A percentile compares a stretch with the other conserved stretches of the same genome.
Conservation (phyloP, 2,888 invertebrate genomes). For the Drosophila kanekoi region DNA sequence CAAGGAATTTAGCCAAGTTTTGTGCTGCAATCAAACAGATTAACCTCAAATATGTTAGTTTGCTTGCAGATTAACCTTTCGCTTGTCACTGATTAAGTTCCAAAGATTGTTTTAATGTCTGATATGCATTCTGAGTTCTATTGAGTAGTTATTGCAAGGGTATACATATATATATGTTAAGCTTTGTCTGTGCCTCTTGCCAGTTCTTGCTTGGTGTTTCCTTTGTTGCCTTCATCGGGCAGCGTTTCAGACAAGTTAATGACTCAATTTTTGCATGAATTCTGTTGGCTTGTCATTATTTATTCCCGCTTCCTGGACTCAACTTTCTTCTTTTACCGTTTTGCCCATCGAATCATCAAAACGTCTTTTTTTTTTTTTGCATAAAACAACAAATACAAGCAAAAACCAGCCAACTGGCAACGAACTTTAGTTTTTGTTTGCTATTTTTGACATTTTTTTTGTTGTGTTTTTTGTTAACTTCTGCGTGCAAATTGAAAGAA, state of each 20-base stretch:
- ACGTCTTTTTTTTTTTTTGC: neutral
- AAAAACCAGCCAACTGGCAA: slow-evolving; percentile 32
- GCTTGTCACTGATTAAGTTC: too few relatives aligned
- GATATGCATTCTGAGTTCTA: too few relatives aligned
- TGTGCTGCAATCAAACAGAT: too few relatives aligned
- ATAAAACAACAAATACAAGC: slow-evolving; percentile 14
- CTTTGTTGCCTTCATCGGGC: slow-evolving; percentile 33
- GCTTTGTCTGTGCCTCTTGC: too few relatives aligned
- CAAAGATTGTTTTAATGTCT: too few relatives aligned
- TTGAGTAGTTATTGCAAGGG: neutral
- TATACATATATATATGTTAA: too few relatives aligned
- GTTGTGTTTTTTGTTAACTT: slow-evolving; percentile 33
- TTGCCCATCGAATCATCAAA: slow-evolving; percentile 59
- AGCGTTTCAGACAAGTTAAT: slow-evolving; percentile 56
- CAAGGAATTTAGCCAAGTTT: too few relatives aligned
- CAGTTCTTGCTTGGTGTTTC: slow-evolving; percentile 20
- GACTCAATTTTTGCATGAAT: slow-evolving; percentile 56
- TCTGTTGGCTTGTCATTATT: slow-evolving; percentile 45
- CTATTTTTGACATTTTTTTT: slow-evolving; percentile 24
- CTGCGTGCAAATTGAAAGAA: slow-evolving; percentile 70
- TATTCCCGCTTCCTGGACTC: slow-evolving; percentile 57
- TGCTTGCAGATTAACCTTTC: too few relatives aligned
- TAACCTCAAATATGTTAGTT: too few relatives aligned
- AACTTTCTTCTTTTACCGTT: slow-evolving; percentile 61
- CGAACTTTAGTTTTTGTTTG: slow-evolving; percentile 18